Evolutionary conservation across 1,140 invertebrate genomes (phyloP), one percentile per base, ranked within the genome.

Genomic region (Drosophila prosaltans): DNA sequence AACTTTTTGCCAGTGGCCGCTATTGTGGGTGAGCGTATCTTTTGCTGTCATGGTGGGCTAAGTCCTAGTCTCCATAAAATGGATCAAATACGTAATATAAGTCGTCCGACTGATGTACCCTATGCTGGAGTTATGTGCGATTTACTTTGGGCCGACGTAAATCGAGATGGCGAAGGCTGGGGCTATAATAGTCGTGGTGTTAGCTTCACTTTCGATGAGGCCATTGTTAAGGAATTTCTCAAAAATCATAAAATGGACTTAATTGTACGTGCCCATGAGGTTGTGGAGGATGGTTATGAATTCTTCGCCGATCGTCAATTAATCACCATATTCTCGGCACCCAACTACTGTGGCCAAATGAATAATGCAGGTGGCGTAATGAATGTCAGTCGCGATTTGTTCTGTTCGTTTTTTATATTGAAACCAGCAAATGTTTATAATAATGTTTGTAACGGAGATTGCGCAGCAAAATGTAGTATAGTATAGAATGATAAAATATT

Each of bases 361-460:
- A 96, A 97, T 85, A 97, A 98, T 93, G 95, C 97, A 77, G 96
- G 97, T 73, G 98, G 97, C 57, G 99, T 99, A 97, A 99, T 99
- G 98, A 97, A 96, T 79, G 98, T 82, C 1, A 45, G 4, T 43
- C 3, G 26, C 5, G 30, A 68, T 2, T 21, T 80, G 10, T 1
- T 6, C 0, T 75, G 72, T 55, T 75, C 77, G 21, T 75, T 80
- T 32, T 40, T 54, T 10, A 75, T 80, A 1, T 21, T 80, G 1
- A 21, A 75, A 32, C 78, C 78, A 2, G 7, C 6, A 0, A 28
- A 43, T 10, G 6, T 7, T 10, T 24, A 24, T 6, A n/a, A 41
- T 21, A n/a, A 24, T 26, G 45, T 48, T 10, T 26, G 6, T 21
- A 24, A 48, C 2, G 45, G 7, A 2, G 21, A 51, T 8, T 1